Evolutionary conservation across 2,888 invertebrate genomes (phyloP), one percentile per base, ranked within the genome.

Genomic region (Sepiola atlantica): DNA sequence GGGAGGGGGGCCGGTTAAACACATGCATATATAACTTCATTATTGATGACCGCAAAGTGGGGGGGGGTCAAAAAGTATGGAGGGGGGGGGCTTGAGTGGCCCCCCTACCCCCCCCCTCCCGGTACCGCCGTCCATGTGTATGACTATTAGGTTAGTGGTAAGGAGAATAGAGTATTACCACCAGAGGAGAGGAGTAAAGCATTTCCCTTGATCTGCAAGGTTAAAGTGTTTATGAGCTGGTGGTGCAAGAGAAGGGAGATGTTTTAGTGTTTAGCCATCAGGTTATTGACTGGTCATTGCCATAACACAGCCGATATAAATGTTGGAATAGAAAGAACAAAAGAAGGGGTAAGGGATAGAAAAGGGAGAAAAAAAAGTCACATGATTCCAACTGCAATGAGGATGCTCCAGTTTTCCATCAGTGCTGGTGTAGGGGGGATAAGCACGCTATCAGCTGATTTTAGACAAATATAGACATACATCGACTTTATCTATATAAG

Each of bases 251-350:
- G n/a, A 32, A 77, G 77, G 77, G 77, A 77, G 77, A n/a, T n/a
- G 45, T n/a, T 77, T 77, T 16, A 77, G 77, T 77, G 77, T 77
- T 77, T 77, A 77, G 77, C 77, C 77, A 77, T n/a, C 77, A 77
- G 77, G 77, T 77, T 77, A 77, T 77, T 32, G 77, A 77, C 77
- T 77, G 77, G 77, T 77, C 77, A 77, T 16, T 77, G 77, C 32
- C n/a, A 77, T 77, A 77, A 77, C 77, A 77, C n/a, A 77, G 77
- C 77, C 77, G 12, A 77, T 77, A 32, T 77, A 77, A 77, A 77
- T 77, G 77, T 77, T 77, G 14, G 21, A 61, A 45, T 45, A 8
- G 61, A n/a, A 77, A 77, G 77, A 16, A 77, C n/a, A 32, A 77
- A 77, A 77, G 77, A n/a, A n/a, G 32, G n/a, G n/a, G n/a, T n/a